Percentiles rank a stretch among this genome's conserved stretches.
Evolutionary conservation across 2,888 invertebrate genomes (phyloP).

Genomic region (Andrena fulva): DNA sequence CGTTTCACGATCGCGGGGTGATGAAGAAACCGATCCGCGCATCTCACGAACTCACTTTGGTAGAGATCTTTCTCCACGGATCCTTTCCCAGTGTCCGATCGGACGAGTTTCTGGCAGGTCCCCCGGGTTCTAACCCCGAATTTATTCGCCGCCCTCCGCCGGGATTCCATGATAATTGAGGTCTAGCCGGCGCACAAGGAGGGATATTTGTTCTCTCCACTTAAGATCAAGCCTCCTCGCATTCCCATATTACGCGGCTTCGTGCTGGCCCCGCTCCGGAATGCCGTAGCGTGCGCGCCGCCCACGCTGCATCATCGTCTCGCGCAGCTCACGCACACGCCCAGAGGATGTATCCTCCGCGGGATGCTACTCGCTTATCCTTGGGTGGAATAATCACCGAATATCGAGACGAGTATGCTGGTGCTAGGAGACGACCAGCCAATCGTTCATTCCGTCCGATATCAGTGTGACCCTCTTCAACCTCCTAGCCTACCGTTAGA

Average conservation of each 20-base stretch:
- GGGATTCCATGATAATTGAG: constrained; percentile 78
- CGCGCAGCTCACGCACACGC: constrained; percentile 16
- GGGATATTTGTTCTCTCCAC: constrained; percentile 76
- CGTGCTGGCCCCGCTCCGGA: constrained; percentile 67
- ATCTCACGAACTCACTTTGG: neutral
- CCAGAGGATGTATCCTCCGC: constrained; percentile 2
- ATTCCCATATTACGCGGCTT: constrained; percentile 77
- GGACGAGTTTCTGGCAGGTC: constrained; percentile 35
- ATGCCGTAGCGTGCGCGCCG: constrained; percentile 75
- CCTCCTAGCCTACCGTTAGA: too few species aligned
- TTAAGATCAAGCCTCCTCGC: constrained; percentile 72
- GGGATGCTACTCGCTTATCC: too few species aligned
- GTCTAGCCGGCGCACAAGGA: constrained; percentile 63
- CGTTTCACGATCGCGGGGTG: too few species aligned
- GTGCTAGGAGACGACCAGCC: too few species aligned
- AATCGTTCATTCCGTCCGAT: too few species aligned
- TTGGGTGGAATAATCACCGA: neutral
- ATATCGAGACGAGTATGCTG: too few species aligned
- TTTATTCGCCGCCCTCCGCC: constrained; percentile 65
- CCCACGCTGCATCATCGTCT: constrained; percentile 73
- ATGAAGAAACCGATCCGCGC: neutral
- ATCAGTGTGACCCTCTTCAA: too few species aligned
- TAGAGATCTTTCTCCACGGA: constrained; percentile 12
- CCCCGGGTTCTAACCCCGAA: constrained; percentile 64
- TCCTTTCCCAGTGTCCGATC: constrained; percentile 47